phyloP scores from a whole-genome alignment of 2,113 vertebrate genomes.

The Murina feae region DNA sequence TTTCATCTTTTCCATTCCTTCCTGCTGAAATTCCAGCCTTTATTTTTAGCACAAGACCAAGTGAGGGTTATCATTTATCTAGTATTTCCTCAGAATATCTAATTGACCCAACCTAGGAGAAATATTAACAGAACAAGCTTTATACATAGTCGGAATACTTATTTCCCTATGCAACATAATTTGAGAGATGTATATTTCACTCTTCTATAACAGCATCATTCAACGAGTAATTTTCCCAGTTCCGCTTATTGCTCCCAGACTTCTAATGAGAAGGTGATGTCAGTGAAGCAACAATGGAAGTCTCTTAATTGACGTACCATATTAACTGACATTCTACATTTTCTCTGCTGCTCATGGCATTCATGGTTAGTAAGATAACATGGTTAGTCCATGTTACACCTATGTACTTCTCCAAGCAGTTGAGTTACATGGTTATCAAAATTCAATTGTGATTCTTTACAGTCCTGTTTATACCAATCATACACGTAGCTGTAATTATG shows the following conservation, averaged over 20 bases:
- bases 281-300: not conserved
- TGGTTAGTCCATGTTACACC: not conserved
- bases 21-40: not conserved
- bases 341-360: not conserved
- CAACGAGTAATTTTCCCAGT: not conserved
- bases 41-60: not conserved
- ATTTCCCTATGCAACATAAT: not conserved
- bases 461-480: not conserved
- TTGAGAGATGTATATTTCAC: not conserved
- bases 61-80: not conserved
- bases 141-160: not conserved
- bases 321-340: not conserved
- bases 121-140: not conserved
- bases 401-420: not conserved
- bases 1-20: not conserved
- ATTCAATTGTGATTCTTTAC: not conserved
- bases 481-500: not conserved
- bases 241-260: not conserved
- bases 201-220: not conserved
- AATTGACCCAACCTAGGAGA: not conserved
- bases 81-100: not conserved
- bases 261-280: not conserved
- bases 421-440: not conserved
- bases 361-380: not conserved
- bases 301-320: not conserved